phyloP scores from a whole-genome alignment of 2,888 invertebrate species.

The Teleiodes luculella region DNA sequence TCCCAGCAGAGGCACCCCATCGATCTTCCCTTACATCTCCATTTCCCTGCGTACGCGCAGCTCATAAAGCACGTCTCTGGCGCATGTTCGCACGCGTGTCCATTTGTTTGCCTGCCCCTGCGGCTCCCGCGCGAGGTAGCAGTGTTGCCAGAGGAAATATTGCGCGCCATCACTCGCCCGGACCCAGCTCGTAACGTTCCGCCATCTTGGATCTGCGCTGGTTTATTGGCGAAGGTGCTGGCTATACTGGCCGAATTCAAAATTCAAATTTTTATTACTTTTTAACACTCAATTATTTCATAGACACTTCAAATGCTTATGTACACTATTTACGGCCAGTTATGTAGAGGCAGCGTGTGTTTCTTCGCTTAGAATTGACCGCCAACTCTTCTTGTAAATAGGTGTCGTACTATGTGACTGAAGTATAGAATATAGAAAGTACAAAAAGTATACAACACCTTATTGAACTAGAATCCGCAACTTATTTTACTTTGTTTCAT shows the following conservation, averaged over 20 bases:
- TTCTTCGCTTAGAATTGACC: too few relatives aligned
- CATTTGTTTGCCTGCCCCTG: constrained; percentile 40
- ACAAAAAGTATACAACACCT: too few relatives aligned
- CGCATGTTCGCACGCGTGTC: constrained; percentile 36
- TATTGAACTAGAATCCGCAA: too few relatives aligned
- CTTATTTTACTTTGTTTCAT: too few relatives aligned
- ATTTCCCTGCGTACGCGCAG: not conserved
- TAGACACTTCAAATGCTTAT: too few relatives aligned
- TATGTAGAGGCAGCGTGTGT: too few relatives aligned
- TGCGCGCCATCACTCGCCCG: constrained; percentile 36
- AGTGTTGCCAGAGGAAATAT: constrained; percentile 31
- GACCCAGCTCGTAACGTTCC: constrained; percentile 44
- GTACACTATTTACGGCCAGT: too few relatives aligned
- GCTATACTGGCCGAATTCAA: not conserved
- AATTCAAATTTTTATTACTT: too few relatives aligned
- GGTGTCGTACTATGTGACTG: too few relatives aligned
- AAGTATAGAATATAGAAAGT: too few relatives aligned
- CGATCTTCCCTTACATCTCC: constrained; percentile 7
- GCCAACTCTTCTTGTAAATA: too few relatives aligned
- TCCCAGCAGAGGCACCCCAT: not conserved
- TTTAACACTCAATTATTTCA: too few relatives aligned
- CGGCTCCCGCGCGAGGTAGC: constrained; percentile 19
- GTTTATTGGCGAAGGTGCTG: constrained; percentile 37
- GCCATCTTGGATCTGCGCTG: constrained; percentile 38
- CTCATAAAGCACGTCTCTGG: constrained; percentile 3